These are phyloP conservation scores for Eulithis testata DNA, from an alignment of 2,888 invertebrate species.

Conservation along the genomic window DNA sequence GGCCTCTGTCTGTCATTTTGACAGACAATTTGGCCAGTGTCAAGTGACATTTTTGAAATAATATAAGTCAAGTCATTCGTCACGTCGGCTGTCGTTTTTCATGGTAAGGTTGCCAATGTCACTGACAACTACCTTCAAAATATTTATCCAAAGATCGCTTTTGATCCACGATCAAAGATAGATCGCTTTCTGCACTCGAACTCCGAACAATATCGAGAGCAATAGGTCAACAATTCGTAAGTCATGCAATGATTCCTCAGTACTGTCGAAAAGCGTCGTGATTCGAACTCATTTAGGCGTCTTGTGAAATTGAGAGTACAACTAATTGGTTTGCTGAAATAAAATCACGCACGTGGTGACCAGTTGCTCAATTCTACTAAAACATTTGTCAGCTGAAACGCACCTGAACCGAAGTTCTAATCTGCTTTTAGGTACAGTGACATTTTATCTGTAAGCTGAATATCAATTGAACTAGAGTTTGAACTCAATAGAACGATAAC, in stretches of 20 bases:
- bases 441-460: too few species aligned
- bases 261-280: slow-evolving; percentile 17
- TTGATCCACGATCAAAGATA: not conserved
- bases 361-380: too few species aligned
- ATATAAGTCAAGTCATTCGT: too few species aligned
- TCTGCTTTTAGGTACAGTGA: too few species aligned
- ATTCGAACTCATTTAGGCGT: not conserved
- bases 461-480: too few species aligned
- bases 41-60: too few species aligned
- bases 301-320: slow-evolving; percentile 24
- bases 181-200: slow-evolving; percentile 1
- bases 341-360: not conserved
- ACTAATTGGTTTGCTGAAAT: slow-evolving; percentile 8
- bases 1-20: too few species aligned
- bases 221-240: slow-evolving; percentile 26
- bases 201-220: slow-evolving; percentile 20
- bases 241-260: slow-evolving; percentile 18
- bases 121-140: not conserved
- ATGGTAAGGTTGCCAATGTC: not conserved
- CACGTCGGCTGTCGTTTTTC: too few species aligned
- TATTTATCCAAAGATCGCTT: not conserved
- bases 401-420: too few species aligned
- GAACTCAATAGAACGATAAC: too few species aligned
- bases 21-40: too few species aligned
- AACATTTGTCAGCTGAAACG: too few species aligned